Conservation (phyloP, 2,888 invertebrate genomes). For the Pimpla rufipes region DNA sequence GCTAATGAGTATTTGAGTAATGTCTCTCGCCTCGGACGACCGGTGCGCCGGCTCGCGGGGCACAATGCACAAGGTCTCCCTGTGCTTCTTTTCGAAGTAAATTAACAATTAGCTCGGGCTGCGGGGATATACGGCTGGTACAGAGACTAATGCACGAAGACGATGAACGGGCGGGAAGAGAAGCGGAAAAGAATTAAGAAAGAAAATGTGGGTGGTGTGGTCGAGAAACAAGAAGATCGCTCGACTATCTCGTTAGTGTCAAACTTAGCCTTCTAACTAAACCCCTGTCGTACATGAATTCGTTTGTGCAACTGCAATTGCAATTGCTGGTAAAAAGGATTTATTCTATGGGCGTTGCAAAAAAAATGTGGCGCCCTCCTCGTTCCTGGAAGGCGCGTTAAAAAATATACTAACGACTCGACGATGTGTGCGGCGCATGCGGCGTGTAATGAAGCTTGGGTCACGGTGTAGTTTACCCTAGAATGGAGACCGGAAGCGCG, state of each 20-base stretch:
- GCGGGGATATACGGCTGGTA: constrained; percentile 41
- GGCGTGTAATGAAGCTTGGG: constrained; percentile 42
- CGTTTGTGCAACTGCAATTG: neutral
- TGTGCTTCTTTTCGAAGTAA: constrained; percentile 76
- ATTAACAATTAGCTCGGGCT: constrained; percentile 77
- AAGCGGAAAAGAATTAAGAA: constrained; percentile 44
- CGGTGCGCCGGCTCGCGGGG: constrained; percentile 53
- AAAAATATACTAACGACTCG: constrained; percentile 51
- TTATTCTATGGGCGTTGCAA: too few species aligned
- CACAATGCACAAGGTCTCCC: constrained; percentile 61
- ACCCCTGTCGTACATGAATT: neutral
- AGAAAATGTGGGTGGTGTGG: constrained; percentile 52
- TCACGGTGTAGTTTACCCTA: constrained; percentile 48
- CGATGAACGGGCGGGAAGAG: constrained; percentile 33
- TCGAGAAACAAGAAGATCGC: constrained; percentile 9
- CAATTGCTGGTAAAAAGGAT: too few species aligned
- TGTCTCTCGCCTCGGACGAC: constrained; percentile 75
- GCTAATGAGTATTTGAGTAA: constrained; percentile 84
- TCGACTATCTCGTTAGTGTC: neutral
- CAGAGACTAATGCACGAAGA: constrained; percentile 39
- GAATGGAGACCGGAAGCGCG: constrained; percentile 59
- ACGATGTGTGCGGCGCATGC: constrained; percentile 36
- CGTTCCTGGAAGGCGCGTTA: constrained; percentile 60
- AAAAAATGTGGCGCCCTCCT: too few species aligned
- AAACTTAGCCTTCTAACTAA: neutral